Base-by-base conservation (phyloP, 2,797 vertebrate genomes). In the Pteropus rufus region DNA sequence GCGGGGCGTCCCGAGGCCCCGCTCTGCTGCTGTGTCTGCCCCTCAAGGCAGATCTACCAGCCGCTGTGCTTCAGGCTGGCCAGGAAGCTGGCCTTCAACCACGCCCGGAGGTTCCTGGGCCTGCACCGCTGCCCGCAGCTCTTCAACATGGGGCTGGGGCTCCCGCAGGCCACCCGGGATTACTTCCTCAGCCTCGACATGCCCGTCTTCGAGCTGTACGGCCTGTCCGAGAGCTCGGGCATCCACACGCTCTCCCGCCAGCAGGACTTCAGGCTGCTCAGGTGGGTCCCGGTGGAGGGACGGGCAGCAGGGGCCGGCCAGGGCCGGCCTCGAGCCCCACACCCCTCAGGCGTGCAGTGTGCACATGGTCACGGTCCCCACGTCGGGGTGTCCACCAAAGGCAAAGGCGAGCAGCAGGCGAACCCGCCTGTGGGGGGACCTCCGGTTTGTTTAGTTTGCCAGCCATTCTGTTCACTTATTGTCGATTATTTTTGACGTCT, bases 151-250 rank as follows among this genome's bases (percentile, higher is more conserved):
- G 99, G 99, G 0, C 98, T 99, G 1, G 99, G 99, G 79, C 99
- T 99, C 92, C 98, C 99, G 95, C 99, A 98, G 91, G 98, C 99
- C 69, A 99, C 99, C 0, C 97, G 99, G 97, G 99, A 99, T 29
- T 99, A 99, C 98, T 99, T 99, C 93, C 98, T 99, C 67, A 99
- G 99, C 94, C 99, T 99, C 21, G 98, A 99, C 93, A 98, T 99
- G 1, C 99, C 99, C 0, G 93, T 99, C 36, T 98, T 98, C 0
- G 99, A 99, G 97, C 97, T 99, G 64, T 99, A 99, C 0, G 99
- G 99, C 81, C 99, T 99, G 99, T 99, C 99, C 0, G 99, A 99
- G 98, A 98, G 99, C 98, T 98, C 98, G 0, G 99, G 99, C 0
- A 98, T 99, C 11, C 99, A 99, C 97, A 98, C 99, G 0, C n/a